Evolutionary conservation across 2,797 vertebrate genomes (phyloP).

Genomic region (Peromyscus eremicus): DNA sequence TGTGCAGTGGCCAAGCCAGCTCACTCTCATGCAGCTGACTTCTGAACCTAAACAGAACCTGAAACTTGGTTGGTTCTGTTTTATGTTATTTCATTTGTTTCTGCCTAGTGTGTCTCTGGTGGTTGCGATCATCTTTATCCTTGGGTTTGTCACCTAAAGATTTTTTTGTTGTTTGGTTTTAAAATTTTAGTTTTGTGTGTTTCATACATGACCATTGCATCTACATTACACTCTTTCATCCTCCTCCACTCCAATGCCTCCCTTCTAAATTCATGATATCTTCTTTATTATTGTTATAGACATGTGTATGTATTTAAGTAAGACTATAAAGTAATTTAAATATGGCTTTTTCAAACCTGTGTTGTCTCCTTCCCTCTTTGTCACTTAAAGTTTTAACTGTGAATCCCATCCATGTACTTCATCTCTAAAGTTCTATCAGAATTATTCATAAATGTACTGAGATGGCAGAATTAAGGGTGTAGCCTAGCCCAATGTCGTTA

Average conservation of each 20-base stretch:
- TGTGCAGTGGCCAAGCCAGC: slow-evolving; percentile 54
- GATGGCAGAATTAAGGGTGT: not conserved
- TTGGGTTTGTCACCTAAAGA: not conserved
- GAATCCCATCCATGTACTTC: not conserved
- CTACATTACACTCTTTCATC: not conserved
- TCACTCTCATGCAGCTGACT: slow-evolving; percentile 51
- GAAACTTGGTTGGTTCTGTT: slow-evolving; percentile 63
- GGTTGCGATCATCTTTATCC: slow-evolving; percentile 49
- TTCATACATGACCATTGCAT: not conserved
- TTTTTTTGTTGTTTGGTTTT: not conserved
- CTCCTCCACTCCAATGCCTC: not conserved
- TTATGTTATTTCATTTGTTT: slow-evolving; percentile 60
- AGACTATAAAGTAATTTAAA: not conserved
- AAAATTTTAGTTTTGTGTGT: not conserved
- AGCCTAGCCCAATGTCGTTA: not conserved
- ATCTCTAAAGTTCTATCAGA: slow-evolving; percentile 20
- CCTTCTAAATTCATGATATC: not conserved
- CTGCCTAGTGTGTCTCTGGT: slow-evolving; percentile 25
- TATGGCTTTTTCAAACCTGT: not conserved
- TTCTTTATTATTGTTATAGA: not conserved
- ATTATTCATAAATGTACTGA: slow-evolving; percentile 20
- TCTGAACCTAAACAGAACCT: slow-evolving; percentile 66
- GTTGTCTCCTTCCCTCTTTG: not conserved
- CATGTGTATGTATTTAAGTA: not conserved
- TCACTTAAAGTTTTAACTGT: not conserved